Evolutionary conservation across 2,113 vertebrate genomes (phyloP).

Genomic region (Podocnemis expansa): DNA sequence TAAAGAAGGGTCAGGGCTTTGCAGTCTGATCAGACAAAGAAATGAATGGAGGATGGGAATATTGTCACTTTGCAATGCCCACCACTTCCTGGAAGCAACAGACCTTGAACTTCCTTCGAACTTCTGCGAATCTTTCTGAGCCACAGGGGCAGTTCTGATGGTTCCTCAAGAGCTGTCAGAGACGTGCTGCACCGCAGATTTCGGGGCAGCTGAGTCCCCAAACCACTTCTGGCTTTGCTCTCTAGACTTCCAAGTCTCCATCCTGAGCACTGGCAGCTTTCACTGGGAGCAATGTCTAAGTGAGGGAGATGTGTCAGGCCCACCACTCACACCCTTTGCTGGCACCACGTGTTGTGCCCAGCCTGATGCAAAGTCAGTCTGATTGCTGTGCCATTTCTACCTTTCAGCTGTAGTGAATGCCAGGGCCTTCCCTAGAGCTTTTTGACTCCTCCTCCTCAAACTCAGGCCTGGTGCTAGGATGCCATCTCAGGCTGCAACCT

Average conservation of each 20-base stretch:
- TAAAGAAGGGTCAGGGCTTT: slow-evolving; percentile 16
- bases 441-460: not conserved
- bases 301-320: not conserved
- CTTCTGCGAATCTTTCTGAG: slow-evolving; percentile 1
- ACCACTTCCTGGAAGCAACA: slow-evolving; percentile 14
- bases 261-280: not conserved
- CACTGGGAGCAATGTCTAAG: not conserved
- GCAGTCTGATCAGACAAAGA: not conserved
- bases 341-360: not conserved
- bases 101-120: not conserved
- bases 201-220: not conserved
- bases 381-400: not conserved
- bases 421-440: not conserved
- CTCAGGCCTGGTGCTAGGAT: not conserved
- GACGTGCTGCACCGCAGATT: rapidly evolving
- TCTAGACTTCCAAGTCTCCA: not conserved
- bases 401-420: not conserved
- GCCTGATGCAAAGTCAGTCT: not conserved
- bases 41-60: slow-evolving; percentile 50
- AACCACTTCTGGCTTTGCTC: not conserved
- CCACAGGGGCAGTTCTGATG: rapidly evolving
- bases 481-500: not conserved
- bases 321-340: not conserved
- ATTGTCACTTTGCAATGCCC: slow-evolving; percentile 48
- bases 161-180: not conserved